Evolutionary conservation across 2,888 invertebrate species (phyloP).

Genomic region (Cephonodes hylas): DNA sequence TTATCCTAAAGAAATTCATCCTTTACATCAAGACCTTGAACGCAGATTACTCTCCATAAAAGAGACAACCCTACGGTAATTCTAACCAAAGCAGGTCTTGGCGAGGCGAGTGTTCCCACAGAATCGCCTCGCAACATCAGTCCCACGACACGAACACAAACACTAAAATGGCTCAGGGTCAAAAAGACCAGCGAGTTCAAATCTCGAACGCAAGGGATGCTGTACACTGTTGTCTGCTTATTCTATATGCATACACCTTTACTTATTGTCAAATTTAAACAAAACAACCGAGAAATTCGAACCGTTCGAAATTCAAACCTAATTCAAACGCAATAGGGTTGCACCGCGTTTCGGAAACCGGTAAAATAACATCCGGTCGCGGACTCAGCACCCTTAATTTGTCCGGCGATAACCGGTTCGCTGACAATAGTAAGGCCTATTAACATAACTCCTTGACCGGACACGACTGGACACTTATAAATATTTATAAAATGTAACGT

Average conservation of each 20-base stretch:
- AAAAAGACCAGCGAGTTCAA: slow-evolving; percentile 67
- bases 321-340: slow-evolving; percentile 19
- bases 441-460: slow-evolving; percentile 80
- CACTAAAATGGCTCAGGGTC: slow-evolving; percentile 65
- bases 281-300: slow-evolving; percentile 15
- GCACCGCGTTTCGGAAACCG: not conserved
- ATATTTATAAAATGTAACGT: slow-evolving; percentile 64
- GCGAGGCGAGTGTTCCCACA: slow-evolving; percentile 56
- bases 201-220: slow-evolving; percentile 63
- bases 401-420: slow-evolving; percentile 64
- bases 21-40: not conserved
- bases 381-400: slow-evolving; percentile 72
- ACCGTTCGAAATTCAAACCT: slow-evolving; percentile 35
- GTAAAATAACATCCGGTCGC: slow-evolving; percentile 29
- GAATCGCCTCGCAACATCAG: slow-evolving; percentile 49
- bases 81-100: slow-evolving; percentile 9
- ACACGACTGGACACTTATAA: slow-evolving; percentile 68
- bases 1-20: not conserved
- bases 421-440: slow-evolving; percentile 66
- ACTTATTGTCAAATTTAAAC: slow-evolving; percentile 34
- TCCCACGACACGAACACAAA: slow-evolving; percentile 67
- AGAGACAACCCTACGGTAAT: slow-evolving; percentile 15
- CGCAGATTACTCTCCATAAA: not conserved
- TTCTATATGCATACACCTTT: slow-evolving; percentile 79
- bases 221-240: slow-evolving; percentile 57